Conservation (phyloP, 2,888 invertebrate species). For the Andrena trimmerana region DNA sequence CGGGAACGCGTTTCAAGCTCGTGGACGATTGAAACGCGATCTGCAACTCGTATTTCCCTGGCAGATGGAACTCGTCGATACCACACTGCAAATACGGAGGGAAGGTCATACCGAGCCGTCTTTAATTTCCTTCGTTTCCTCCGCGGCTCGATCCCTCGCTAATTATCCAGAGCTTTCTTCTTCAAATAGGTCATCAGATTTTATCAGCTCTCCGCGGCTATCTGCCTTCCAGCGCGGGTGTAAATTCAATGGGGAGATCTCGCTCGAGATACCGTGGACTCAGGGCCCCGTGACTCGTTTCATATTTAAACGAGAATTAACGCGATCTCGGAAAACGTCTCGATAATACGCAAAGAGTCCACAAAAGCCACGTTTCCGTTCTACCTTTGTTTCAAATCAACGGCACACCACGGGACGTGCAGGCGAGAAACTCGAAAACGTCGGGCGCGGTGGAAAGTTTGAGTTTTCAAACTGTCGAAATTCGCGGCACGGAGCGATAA, state of each 20-base stretch:
- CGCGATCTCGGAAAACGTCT: background rate
- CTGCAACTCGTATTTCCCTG: background rate
- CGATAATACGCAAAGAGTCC: background rate
- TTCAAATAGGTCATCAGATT: conserved; percentile 36
- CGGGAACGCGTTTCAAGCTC: background rate
- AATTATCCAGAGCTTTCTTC: conserved; percentile 30
- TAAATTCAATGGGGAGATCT: conserved; percentile 5
- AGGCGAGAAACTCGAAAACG: background rate
- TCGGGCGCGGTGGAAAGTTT: background rate
- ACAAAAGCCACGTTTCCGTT: too few species aligned
- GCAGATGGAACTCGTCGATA: background rate
- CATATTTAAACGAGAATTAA: conserved; percentile 5
- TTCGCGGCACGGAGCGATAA: background rate
- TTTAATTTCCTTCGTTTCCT: conserved; percentile 23
- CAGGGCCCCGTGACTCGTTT: background rate
- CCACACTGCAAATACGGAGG: background rate
- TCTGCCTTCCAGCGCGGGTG: background rate
- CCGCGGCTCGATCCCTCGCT: background rate
- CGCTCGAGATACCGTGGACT: background rate
- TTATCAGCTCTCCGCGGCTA: background rate
- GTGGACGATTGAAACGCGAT: too few species aligned
- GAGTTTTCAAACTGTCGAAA: background rate
- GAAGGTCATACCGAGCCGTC: background rate
- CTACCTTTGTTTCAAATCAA: too few species aligned
- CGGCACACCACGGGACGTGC: too few species aligned